These are phyloP conservation scores for Cryptotermes secundus DNA, from an alignment of 1,140 invertebrate species.

Conservation along the genomic window DNA sequence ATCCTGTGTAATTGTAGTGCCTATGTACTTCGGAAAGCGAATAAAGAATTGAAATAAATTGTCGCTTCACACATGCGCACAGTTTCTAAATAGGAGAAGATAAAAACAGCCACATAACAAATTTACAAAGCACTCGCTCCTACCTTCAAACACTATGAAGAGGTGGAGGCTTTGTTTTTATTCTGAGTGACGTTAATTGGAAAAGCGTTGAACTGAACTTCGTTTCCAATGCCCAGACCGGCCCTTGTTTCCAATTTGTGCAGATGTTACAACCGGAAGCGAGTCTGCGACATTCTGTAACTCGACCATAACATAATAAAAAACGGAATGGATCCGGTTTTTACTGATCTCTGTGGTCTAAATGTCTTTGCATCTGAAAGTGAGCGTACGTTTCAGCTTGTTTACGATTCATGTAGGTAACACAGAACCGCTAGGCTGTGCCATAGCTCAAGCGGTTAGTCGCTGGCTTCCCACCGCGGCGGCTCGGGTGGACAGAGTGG, in stretches of 20 bases:
- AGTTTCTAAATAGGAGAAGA: conserved; percentile 5
- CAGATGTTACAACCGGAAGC: neutral
- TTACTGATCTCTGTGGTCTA: too few relatives aligned
- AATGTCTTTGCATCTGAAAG: too few relatives aligned
- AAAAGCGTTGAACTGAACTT: conserved; percentile 3
- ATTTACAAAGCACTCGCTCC: neutral
- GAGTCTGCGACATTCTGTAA: too few relatives aligned
- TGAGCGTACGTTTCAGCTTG: too few relatives aligned
- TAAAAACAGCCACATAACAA: neutral
- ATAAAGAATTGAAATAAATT: conserved; percentile 2
- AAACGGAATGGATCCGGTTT: too few relatives aligned
- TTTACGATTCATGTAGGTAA: too few relatives aligned
- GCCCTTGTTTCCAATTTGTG: neutral
- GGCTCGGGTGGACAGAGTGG: too few relatives aligned
- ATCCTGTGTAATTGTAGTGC: too few relatives aligned
- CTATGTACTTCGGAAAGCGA: neutral
- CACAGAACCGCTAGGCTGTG: too few relatives aligned
- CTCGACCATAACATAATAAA: too few relatives aligned
- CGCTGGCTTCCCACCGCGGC: too few relatives aligned
- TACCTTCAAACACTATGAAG: neutral
- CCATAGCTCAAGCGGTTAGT: too few relatives aligned
- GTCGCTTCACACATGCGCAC: neutral
- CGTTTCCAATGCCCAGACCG: neutral
- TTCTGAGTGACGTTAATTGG: conserved; percentile 4
- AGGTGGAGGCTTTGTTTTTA: neutral